phyloP scores from a whole-genome alignment of 2,797 vertebrate genomes.

The Erethizon dorsatum region DNA sequence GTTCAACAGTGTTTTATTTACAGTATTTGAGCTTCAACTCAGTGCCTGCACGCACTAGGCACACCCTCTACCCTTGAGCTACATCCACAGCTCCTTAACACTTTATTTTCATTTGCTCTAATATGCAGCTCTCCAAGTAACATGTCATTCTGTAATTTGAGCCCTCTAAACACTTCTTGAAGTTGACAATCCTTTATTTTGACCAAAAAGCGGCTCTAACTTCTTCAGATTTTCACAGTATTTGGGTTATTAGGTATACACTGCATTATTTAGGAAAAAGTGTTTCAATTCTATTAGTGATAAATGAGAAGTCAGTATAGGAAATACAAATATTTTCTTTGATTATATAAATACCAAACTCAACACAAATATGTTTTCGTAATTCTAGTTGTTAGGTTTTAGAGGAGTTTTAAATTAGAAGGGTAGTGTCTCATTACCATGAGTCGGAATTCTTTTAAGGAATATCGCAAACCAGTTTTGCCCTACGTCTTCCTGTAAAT shows the following conservation, averaged over 20 bases:
- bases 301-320: not conserved
- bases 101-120: not conserved
- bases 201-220: not conserved
- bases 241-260: not conserved
- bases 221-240: not conserved
- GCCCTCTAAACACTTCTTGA: not conserved
- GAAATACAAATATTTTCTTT: not conserved
- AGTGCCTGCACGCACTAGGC: not conserved
- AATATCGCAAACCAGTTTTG: not conserved
- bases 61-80: not conserved
- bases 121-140: not conserved
- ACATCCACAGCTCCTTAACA: not conserved
- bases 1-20: not conserved
- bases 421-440: not conserved
- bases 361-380: not conserved
- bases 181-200: not conserved
- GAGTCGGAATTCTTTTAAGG: not conserved
- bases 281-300: not conserved
- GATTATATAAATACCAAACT: not conserved
- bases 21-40: not conserved
- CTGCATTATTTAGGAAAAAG: not conserved
- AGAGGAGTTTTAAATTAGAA: not conserved
- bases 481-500: not conserved
- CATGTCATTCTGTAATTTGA: not conserved
- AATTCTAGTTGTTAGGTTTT: not conserved